Conservation (phyloP, 2,797 vertebrate genomes). For the Enteromius afrohamiltoni region DNA sequence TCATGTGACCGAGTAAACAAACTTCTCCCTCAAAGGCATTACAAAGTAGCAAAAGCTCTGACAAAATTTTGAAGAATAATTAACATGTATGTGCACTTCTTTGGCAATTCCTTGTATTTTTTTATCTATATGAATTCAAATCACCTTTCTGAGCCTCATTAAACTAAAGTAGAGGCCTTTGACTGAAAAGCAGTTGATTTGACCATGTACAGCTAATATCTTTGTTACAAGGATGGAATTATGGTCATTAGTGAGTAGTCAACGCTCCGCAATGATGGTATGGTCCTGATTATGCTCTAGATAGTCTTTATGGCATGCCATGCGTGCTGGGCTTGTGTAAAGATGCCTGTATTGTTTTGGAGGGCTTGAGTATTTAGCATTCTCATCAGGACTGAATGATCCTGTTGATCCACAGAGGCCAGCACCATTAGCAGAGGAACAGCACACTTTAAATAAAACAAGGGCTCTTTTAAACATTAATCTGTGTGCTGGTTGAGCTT, state of each 20-base stretch:
- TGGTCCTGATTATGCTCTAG: background rate
- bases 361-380: constrained; percentile 69
- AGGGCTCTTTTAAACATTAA: constrained; percentile 27
- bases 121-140: background rate
- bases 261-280: background rate
- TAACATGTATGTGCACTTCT: too few relatives aligned
- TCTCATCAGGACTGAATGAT: constrained; percentile 70
- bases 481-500: background rate
- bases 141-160: background rate
- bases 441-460: constrained; percentile 13
- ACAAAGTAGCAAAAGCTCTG: background rate
- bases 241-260: background rate
- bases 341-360: constrained; percentile 60
- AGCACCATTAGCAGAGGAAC: constrained; percentile 54
- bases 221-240: background rate
- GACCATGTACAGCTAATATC: too few relatives aligned
- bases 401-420: constrained; percentile 56
- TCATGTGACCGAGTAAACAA: background rate
- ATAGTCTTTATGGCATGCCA: constrained; percentile 25
- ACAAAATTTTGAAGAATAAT: background rate
- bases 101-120: background rate
- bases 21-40: background rate
- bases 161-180: background rate
- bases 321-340: constrained; percentile 54
- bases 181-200: background rate